Evolutionary conservation across 2,888 invertebrate genomes (phyloP), one percentile per base, ranked within the genome.

Genomic region (Lagria hirta): DNA sequence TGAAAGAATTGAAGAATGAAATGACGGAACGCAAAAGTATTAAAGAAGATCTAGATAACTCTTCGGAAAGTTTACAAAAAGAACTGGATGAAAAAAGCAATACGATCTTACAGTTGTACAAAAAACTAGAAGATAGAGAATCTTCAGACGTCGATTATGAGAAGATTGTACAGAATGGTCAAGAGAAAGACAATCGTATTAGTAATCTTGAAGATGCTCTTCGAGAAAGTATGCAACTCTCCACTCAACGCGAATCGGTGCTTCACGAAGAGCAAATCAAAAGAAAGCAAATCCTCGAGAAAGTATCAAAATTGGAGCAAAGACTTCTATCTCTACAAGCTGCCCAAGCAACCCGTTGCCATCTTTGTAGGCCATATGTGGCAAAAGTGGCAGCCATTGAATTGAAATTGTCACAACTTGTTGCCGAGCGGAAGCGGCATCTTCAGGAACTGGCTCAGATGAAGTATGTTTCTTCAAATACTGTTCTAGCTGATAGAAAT

Each of bases 201-300:
- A 79, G 81, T 61, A 88, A 90, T 64, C 72, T 94, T 55, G 91
- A 90, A 66, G 86, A 88, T 55, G 92, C 92, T 11, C 73, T 94
- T 46, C 79, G 88, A 46, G 88, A 90, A 68, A 91, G 88, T 49
- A 84, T 86, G 40, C 68, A 80, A 62, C 80, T 86, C 59, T 81
- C 83, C n/a, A 78, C 81, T 2, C 83, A 85, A 53, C 75, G 83
- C 49, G 84, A 84, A 58, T 76, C 76, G 54, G 79, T 82, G 51
- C 76, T 83, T 51, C 77, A 78, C 59, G 75, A 79, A 55, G 84
- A 85, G 67, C 83, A 84, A 65, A 73, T 76, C 57, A 75, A 76
- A 58, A 75, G 81, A 57, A 79, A 78, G 55, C 77, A 78, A 63
- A 80, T 83, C 48, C 72, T 83, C 58, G 79, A 80, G 59, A 83